Percentiles rank a stretch among this genome's conserved stretches.
phyloP scores from a whole-genome alignment of 2,888 invertebrate species.

The Heliconius hortense region DNA sequence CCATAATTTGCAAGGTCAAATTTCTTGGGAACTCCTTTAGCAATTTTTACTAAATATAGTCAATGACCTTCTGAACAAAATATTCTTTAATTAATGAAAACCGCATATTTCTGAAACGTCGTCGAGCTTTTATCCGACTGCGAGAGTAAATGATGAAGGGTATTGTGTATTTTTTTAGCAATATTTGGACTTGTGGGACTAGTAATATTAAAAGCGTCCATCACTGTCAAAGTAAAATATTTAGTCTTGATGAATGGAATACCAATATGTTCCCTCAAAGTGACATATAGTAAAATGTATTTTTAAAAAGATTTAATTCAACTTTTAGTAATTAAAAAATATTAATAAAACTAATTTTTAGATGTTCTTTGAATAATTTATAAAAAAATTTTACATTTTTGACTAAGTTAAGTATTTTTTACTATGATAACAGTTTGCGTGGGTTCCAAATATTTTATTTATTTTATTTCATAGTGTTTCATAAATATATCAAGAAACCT shows the following conservation, averaged over 20 bases:
- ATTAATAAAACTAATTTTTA: too few species aligned
- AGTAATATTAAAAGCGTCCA: too few species aligned
- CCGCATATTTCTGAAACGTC: constrained; percentile 12
- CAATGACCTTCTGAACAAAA: constrained; percentile 24
- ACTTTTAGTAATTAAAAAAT: background rate
- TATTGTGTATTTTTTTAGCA: background rate
- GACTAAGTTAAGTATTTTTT: too few species aligned
- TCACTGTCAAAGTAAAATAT: background rate
- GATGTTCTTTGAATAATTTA: too few species aligned
- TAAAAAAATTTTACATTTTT: too few species aligned
- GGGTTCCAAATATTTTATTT: too few species aligned
- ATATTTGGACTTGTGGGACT: too few species aligned
- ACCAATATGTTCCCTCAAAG: too few species aligned
- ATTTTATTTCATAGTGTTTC: constrained; percentile 23
- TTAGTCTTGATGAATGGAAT: background rate
- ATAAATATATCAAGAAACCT: constrained; percentile 30
- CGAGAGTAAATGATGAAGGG: background rate
- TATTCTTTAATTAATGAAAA: constrained; percentile 24
- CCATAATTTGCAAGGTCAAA: constrained; percentile 26
- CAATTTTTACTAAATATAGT: constrained; percentile 28
- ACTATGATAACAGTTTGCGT: too few species aligned
- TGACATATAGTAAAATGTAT: too few species aligned
- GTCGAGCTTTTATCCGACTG: background rate
- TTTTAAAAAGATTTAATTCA: background rate
- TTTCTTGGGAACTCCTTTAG: constrained; percentile 31